Percentiles rank a stretch among this genome's conserved stretches.
phyloP scores from a whole-genome alignment of 2,113 vertebrate genomes.

The Centropus unirufus region DNA sequence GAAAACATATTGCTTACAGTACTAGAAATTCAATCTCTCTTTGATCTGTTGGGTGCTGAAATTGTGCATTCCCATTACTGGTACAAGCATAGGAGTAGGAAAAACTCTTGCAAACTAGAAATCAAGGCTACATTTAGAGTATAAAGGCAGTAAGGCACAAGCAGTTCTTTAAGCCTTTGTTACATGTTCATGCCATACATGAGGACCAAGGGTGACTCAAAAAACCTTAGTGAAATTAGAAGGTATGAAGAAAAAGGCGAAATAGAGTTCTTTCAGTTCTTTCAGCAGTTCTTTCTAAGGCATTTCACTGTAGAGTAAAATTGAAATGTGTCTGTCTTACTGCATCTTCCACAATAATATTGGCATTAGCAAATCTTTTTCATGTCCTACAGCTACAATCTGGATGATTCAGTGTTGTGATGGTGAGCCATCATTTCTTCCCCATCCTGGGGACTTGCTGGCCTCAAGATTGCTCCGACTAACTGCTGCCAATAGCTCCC shows the following conservation, averaged over 20 bases:
- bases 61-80: background rate
- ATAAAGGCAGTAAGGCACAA: background rate
- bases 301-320: background rate
- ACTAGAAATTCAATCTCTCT: background rate
- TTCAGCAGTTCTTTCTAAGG: background rate
- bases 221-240: background rate
- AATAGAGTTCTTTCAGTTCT: background rate
- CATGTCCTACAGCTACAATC: background rate
- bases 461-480: background rate
- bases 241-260: background rate
- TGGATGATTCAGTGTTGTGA: background rate
- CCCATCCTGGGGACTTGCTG: background rate
- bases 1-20: background rate
- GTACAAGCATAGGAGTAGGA: background rate
- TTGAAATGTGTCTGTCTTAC: fast-evolving
- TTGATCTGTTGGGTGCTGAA: background rate
- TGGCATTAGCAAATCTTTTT: background rate
- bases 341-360: background rate
- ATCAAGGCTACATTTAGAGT: background rate
- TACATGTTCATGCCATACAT: background rate
- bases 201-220: background rate
- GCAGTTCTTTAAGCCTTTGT: background rate
- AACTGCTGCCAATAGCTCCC: background rate
- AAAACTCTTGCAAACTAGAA: background rate
- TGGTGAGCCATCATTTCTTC: background rate